Evolutionary conservation across 30 jellyfish, hydroid and myxozoan species (phyloP).

Genomic region (Turritopsis rubra): DNA sequence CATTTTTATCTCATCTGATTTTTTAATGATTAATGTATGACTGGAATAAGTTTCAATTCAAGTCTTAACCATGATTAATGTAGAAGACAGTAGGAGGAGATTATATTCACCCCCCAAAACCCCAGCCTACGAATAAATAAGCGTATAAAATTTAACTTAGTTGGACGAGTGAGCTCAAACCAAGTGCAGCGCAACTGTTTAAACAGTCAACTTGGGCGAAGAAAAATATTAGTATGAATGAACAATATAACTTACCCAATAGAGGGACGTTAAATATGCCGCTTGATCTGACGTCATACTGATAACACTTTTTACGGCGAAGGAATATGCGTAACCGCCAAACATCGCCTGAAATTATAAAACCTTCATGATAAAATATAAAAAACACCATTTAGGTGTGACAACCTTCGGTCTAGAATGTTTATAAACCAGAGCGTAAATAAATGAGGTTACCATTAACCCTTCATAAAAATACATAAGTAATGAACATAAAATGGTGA

Average conservation of each 20-base stretch:
- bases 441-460: slow-evolving; percentile 59
- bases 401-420: background rate
- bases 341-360: slow-evolving; percentile 73
- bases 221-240: no score
- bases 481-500: slow-evolving; percentile 71
- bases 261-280: slow-evolving; percentile 82
- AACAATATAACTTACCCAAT: slow-evolving; percentile 72
- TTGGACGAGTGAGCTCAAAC: no score
- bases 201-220: no score
- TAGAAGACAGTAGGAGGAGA: no score
- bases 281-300: slow-evolving; percentile 91
- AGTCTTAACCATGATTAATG: no score
- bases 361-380: background rate
- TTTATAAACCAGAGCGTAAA: background rate
- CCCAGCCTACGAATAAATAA: no score
- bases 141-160: no score
- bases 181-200: no score
- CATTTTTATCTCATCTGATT: no score
- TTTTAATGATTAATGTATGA: no score
- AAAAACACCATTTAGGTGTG: background rate
- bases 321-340: slow-evolving; percentile 89
- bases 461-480: slow-evolving; percentile 86
- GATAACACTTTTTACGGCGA: slow-evolving; percentile 72
- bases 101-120: no score
- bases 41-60: no score